These are phyloP conservation scores for Characodon lateralis DNA, from an alignment of 2,797 vertebrate species.

Conservation along the genomic window DNA sequence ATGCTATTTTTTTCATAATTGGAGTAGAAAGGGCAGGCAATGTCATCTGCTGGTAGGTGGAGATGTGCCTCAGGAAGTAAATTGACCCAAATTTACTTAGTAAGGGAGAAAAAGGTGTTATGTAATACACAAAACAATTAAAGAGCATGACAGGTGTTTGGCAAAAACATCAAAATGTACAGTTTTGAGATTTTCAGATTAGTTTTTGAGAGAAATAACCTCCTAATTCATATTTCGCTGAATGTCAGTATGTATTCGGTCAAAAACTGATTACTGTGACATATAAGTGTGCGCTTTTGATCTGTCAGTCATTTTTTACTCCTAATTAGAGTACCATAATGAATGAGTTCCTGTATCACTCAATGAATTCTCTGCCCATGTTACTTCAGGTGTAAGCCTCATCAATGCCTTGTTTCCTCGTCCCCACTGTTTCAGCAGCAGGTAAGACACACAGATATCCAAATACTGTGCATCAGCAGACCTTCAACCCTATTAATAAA, in stretches of 20 bases:
- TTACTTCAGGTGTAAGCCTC: constrained; percentile 33
- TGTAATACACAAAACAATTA: background rate
- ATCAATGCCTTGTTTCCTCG: constrained; percentile 2
- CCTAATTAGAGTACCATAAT: constrained; percentile 7
- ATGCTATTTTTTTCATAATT: background rate
- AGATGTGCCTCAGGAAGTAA: background rate
- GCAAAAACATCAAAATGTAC: background rate
- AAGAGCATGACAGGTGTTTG: background rate
- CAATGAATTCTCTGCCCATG: constrained; percentile 3
- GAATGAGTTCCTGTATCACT: constrained; percentile 12
- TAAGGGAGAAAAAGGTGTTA: background rate
- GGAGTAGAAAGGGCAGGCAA: background rate
- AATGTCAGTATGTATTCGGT: constrained; percentile 7
- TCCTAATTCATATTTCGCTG: constrained; percentile 16
- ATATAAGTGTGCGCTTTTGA: constrained; percentile 5
- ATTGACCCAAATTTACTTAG: background rate
- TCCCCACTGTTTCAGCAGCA: constrained; percentile 37
- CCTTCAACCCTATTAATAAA: constrained; percentile 60
- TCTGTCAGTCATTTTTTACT: constrained; percentile 18
- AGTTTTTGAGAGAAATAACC: constrained; percentile 8
- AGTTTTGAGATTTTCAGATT: background rate
- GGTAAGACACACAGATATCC: constrained; percentile 20
- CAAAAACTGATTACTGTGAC: constrained; percentile 3
- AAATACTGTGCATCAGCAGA: constrained; percentile 19
- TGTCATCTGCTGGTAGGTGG: background rate